phyloP scores from a whole-genome alignment of 2,888 invertebrate species.

The Phoronis australis region DNA sequence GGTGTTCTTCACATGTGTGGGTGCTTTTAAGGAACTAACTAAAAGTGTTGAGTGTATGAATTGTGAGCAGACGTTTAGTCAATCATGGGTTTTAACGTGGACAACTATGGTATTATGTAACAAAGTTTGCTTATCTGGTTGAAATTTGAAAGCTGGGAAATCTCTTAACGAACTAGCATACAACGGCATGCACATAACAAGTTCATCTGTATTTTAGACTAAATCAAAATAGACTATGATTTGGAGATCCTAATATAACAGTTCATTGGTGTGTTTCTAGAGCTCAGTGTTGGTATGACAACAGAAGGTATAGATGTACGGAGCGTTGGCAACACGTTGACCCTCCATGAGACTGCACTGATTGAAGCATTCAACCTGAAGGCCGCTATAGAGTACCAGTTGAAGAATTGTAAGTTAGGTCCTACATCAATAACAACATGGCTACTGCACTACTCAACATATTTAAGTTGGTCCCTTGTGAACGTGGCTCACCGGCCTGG shows the following conservation, averaged over 20 bases:
- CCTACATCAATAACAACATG: too few species aligned
- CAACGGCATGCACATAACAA: background rate
- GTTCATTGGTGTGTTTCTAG: constrained; percentile 54
- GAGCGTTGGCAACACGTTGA: constrained; percentile 91
- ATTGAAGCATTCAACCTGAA: constrained; percentile 98
- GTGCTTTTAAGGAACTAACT: too few species aligned
- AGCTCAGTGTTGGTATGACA: constrained; percentile 93
- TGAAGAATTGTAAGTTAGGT: constrained; percentile 70
- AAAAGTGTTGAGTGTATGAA: too few species aligned
- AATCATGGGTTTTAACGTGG: too few species aligned
- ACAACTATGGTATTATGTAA: too few species aligned
- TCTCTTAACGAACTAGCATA: background rate
- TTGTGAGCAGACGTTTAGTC: too few species aligned
- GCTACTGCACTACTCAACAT: too few species aligned
- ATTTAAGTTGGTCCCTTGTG: too few species aligned
- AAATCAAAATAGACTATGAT: too few species aligned
- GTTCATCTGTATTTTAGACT: background rate
- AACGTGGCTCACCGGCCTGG: too few species aligned
- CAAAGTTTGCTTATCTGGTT: background rate
- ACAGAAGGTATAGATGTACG: constrained; percentile 76
- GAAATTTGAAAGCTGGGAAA: background rate
- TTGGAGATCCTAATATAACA: too few species aligned
- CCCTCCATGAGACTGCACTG: constrained; percentile 89
- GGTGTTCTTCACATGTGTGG: too few species aligned
- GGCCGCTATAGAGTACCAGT: constrained; percentile 95